Conservation (phyloP, 1,140 invertebrate genomes). For the Limonius californicus region DNA sequence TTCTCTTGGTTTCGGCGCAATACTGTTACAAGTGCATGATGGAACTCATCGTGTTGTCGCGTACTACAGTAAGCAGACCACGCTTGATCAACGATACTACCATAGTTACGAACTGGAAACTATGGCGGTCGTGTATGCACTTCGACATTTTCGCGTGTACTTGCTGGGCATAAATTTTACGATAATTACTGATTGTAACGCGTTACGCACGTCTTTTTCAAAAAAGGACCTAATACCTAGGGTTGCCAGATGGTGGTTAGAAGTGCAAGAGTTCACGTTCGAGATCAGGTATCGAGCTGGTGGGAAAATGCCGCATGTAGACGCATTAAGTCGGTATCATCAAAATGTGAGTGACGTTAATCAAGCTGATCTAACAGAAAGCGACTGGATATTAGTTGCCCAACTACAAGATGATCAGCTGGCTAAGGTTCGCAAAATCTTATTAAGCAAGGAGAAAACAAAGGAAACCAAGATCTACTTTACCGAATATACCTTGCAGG, state of each 20-base stretch:
- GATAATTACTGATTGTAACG: slow-evolving; percentile 35
- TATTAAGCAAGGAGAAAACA: no score
- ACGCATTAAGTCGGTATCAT: no score
- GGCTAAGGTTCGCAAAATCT: no score
- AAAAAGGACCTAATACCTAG: slow-evolving; percentile 35
- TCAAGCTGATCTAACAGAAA: no score
- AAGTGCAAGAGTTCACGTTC: slow-evolving; percentile 30
- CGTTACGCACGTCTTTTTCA: slow-evolving; percentile 21
- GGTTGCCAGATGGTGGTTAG: slow-evolving; percentile 38
- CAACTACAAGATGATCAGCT: no score
- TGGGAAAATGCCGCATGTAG: no score
- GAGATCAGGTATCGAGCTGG: no score
- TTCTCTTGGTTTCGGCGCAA: slow-evolving; percentile 33
- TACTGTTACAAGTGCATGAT: slow-evolving; percentile 35
- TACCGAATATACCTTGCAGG: no score
- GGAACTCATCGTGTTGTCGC: slow-evolving; percentile 24
- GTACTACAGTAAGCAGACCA: slow-evolving; percentile 31
- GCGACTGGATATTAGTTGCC: no score
- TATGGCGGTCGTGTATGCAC: slow-evolving; percentile 25
- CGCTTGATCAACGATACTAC: slow-evolving; percentile 27
- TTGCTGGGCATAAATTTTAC: slow-evolving; percentile 24
- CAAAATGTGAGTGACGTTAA: no score
- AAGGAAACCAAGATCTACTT: no score
- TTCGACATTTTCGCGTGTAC: slow-evolving; percentile 31
- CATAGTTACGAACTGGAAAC: slow-evolving; percentile 46